These are phyloP conservation scores for Potamarius usumacintae DNA, from an alignment of 2,113 vertebrate species.

Conservation along the genomic window DNA sequence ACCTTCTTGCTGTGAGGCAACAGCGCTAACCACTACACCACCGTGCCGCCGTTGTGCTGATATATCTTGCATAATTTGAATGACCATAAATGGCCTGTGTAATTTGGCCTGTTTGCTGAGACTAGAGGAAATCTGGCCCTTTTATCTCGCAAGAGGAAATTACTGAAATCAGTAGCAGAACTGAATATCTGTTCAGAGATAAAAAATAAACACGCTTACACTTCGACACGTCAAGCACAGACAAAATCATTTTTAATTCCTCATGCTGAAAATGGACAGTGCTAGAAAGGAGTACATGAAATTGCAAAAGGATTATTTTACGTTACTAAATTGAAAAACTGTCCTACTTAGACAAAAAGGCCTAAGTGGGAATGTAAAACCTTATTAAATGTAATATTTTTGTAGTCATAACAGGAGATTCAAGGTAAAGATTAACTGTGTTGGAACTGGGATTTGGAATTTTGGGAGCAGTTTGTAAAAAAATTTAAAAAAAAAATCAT, in stretches of 20 bases:
- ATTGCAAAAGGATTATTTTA: conserved; percentile 19
- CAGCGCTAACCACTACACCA: no score
- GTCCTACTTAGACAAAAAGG: conserved; percentile 11
- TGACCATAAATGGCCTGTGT: neutral
- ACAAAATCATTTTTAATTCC: conserved; percentile 37
- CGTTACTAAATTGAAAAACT: conserved; percentile 12
- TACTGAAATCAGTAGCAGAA: neutral
- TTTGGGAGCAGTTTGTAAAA: neutral
- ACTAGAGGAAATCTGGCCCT: neutral
- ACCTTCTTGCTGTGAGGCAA: no score
- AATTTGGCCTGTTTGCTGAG: neutral
- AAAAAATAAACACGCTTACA: conserved; percentile 29
- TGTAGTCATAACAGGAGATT: neutral
- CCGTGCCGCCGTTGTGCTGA: no score
- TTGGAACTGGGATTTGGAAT: neutral
- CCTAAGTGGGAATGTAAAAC: neutral
- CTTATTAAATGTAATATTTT: conserved; percentile 13
- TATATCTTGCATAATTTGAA: neutral
- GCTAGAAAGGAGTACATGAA: conserved; percentile 24
- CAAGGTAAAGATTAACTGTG: neutral
- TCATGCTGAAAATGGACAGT: conserved; percentile 30
- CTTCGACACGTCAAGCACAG: neutral
- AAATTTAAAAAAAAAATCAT: neutral
- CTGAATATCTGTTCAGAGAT: neutral
- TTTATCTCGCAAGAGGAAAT: neutral